These are phyloP conservation scores for Carassius gibelio DNA, from an alignment of 2,113 vertebrate species.

Conservation along the genomic window DNA sequence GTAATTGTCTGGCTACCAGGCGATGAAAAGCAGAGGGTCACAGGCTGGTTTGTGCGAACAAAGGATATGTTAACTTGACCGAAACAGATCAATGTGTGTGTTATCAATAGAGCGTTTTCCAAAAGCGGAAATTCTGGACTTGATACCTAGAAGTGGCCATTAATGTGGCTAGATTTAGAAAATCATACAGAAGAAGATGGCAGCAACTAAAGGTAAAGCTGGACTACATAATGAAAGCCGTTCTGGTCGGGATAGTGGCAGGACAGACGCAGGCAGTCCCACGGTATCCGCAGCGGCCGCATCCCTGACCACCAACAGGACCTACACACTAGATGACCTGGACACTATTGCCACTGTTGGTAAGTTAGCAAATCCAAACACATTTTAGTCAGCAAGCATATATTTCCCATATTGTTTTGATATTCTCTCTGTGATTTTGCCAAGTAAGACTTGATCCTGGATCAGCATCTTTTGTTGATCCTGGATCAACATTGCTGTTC, in stretches of 20 bases:
- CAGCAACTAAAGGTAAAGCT: conserved; percentile 70
- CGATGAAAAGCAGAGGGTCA: neutral
- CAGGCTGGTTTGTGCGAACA: conserved; percentile 41
- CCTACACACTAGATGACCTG: conserved; percentile 81
- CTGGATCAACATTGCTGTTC: no score
- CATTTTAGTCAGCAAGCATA: neutral
- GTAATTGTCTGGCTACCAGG: neutral
- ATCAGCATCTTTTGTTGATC: neutral
- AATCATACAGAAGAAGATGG: conserved; percentile 65
- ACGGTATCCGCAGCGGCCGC: conserved; percentile 61
- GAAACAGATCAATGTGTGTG: conserved; percentile 20
- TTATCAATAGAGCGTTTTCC: conserved; percentile 26
- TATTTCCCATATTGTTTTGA: neutral
- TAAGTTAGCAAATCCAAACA: conserved; percentile 69
- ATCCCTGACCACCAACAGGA: conserved; percentile 57
- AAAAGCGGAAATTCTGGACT: conserved; percentile 25
- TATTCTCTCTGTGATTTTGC: neutral
- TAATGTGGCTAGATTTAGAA: neutral
- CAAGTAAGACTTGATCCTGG: no score
- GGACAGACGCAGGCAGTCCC: conserved; percentile 56
- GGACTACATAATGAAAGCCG: conserved; percentile 66
- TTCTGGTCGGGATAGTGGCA: conserved; percentile 64
- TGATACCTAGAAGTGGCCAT: neutral
- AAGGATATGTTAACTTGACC: conserved; percentile 42
- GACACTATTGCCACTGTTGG: conserved; percentile 87